These are phyloP conservation scores for Autographa gamma DNA, from an alignment of 2,888 invertebrate genomes.

Conservation along the genomic window DNA sequence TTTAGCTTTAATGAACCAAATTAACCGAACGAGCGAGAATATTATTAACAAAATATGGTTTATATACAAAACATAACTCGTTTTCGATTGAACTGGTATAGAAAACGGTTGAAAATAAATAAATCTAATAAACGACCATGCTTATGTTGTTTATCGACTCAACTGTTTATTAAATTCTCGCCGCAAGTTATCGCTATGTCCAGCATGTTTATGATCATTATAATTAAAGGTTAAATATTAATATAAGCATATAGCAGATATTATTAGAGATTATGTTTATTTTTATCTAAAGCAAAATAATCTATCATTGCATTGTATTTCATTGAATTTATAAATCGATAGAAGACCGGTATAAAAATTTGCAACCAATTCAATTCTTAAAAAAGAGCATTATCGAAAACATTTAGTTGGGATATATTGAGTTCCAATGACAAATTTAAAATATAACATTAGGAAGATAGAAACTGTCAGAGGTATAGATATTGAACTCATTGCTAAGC, in stretches of 20 bases:
- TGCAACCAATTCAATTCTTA: too few species aligned
- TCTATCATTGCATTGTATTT: too few species aligned
- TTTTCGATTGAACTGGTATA: neutral
- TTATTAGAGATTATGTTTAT: too few species aligned
- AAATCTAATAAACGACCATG: neutral
- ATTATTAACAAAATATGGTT: neutral
- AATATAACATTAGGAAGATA: neutral
- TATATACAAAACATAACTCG: neutral
- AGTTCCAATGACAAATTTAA: neutral
- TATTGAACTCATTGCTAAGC: slow-evolving; percentile 10
- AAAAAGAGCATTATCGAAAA: too few species aligned
- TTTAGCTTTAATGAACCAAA: slow-evolving; percentile 5
- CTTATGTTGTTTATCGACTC: neutral
- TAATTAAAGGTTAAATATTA: too few species aligned
- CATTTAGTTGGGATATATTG: too few species aligned
- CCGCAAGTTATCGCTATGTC: neutral
- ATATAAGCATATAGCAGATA: too few species aligned
- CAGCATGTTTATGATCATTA: neutral
- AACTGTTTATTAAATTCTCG: neutral
- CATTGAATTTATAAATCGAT: too few species aligned
- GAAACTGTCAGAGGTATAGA: slow-evolving; percentile 3
- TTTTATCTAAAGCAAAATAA: too few species aligned
- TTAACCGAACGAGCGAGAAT: neutral
- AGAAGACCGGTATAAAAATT: too few species aligned
- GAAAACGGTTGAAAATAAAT: neutral